These are phyloP conservation scores for Pogonus chalceus DNA, from an alignment of 1,140 invertebrate genomes.

Conservation along the genomic window DNA sequence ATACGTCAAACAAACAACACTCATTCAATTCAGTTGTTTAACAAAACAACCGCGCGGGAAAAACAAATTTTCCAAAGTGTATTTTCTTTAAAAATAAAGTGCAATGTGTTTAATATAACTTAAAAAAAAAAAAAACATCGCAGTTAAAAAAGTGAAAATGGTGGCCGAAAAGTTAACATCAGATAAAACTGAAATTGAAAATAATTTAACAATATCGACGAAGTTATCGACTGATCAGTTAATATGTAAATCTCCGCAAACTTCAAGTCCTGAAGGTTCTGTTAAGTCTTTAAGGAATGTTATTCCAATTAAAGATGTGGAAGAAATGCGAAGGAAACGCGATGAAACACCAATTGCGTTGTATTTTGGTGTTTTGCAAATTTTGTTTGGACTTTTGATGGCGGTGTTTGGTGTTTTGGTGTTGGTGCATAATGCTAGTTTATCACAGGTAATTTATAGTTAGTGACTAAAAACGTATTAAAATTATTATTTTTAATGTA, in stretches of 20 bases:
- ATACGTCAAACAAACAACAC: background rate
- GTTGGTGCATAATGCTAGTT: conserved; percentile 43
- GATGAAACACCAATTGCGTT: conserved; percentile 29
- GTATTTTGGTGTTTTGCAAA: conserved; percentile 41
- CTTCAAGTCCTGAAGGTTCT: conserved; percentile 28
- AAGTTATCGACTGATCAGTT: conserved; percentile 42
- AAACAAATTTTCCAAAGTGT: no score
- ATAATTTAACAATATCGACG: conserved; percentile 26
- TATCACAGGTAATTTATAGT: conserved; percentile 38
- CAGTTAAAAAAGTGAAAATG: no score
- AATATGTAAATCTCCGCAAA: conserved; percentile 42
- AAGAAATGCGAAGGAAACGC: conserved; percentile 14
- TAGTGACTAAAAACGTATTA: no score
- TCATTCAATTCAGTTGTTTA: no score
- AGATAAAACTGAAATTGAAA: conserved; percentile 11
- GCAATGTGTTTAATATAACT: no score
- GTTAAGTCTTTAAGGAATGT: conserved; percentile 21
- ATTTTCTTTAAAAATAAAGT: no score
- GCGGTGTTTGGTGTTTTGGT: conserved; percentile 44
- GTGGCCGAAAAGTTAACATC: background rate
- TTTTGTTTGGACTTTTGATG: conserved; percentile 45
- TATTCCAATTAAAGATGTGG: conserved; percentile 12
- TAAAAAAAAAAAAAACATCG: no score
- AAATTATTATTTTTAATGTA: no score
- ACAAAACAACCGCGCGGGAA: no score